Base-by-base conservation (phyloP, 2,888 invertebrate species). In the Harpalus rubripes region DNA sequence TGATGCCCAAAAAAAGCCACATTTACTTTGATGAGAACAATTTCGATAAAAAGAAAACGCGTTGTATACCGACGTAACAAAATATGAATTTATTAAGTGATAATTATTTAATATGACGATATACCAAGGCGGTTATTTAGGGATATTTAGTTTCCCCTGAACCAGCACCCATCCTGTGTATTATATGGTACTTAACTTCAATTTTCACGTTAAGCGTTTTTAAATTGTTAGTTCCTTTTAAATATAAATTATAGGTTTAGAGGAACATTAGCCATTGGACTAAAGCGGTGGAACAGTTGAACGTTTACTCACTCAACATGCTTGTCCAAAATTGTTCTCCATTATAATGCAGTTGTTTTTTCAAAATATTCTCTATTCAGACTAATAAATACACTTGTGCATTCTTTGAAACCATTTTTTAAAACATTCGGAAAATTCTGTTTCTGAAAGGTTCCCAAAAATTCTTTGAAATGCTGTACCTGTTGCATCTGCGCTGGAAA, bases 141-240 rank as follows among this genome's bases (percentile, higher is more conserved):
- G 78, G 63, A 78, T 76, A 84, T 84, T 76, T 83, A 78, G 76
- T 84, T 78, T 84, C 78, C 52, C 32, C 16, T 18, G 52, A 52
- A 52, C 26, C 58, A 18, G 58, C 41, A 44, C 44, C 59, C 44
- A 58, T 44, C 52, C 44, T 26, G 68, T n/a, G 68, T 79, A 85
- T 85, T 85, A 85, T 85, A 85, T 80, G 85, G 68, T 85, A 80
- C 72, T 85, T 85, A 80, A 80, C 68, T 85, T 72, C 85, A 85
- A 85, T 85, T 85, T 85, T 85, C 79, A 56, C 59, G 72, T 85
- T 85, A 85, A 85, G 85, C 85, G 79, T 80, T 85, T 85, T 85
- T 85, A 85, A 85, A 85, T 85, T 85, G 85, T 85, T 85, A 85
- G 85, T 85, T 85, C 72, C 85, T 80, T 80, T 80, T 68, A 16